Conservation (phyloP, 2,113 vertebrate genomes). For the Saccopteryx leptura region DNA sequence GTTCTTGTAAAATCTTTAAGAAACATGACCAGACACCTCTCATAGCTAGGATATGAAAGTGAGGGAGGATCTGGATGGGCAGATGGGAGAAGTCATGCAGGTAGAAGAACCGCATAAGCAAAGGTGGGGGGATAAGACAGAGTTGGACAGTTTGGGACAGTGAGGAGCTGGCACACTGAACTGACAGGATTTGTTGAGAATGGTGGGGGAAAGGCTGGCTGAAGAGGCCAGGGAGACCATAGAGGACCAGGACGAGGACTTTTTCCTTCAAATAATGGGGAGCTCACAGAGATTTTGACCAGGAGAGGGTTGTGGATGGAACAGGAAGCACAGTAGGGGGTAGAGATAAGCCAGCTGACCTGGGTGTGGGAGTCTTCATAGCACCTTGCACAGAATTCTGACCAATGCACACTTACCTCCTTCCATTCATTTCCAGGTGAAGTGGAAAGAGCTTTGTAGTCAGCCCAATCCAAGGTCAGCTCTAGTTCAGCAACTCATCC, state of each 20-base stretch:
- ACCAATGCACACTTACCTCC: fast-evolving
- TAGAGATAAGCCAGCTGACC: not conserved
- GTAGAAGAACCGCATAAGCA: too few relatives aligned
- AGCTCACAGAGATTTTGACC: not conserved
- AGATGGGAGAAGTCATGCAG: not conserved
- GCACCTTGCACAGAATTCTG: not conserved
- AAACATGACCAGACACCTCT: not conserved
- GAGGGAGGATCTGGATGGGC: not conserved
- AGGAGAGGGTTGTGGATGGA: too few relatives aligned
- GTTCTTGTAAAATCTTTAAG: not conserved
- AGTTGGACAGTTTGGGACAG: not conserved
- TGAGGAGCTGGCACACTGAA: not conserved
- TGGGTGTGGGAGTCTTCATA: fast-evolving
- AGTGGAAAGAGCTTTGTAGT: not conserved
- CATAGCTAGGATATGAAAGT: not conserved
- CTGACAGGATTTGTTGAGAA: not conserved
- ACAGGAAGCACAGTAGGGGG: fast-evolving
- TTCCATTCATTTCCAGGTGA: not conserved
- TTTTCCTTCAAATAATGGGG: not conserved
- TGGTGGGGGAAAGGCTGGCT: not conserved
- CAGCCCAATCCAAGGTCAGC: not conserved
- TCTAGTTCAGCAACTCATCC: not conserved
- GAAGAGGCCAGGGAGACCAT: not conserved
- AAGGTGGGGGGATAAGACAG: not conserved
- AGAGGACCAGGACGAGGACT: not conserved